Conservation (phyloP, 23 tunicate genomes). For the Phallusia fumigata region DNA sequence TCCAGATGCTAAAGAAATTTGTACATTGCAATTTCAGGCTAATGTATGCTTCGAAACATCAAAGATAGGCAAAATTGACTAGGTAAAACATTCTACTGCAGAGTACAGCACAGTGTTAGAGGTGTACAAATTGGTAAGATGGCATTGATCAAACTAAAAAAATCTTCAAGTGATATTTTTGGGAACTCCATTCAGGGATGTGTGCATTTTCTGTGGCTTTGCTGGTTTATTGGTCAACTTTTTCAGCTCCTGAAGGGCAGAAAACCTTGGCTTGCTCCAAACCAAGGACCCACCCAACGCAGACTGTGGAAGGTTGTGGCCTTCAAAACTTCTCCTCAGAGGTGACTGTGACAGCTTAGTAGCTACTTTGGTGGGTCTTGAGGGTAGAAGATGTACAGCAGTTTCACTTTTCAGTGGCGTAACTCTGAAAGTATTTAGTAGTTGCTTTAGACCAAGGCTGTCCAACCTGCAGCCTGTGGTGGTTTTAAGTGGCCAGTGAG, state of each 20-base stretch:
- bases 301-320: background rate
- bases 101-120: background rate
- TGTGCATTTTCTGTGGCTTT: background rate
- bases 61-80: background rate
- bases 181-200: background rate
- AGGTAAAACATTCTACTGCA: background rate
- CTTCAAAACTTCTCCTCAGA: conserved; percentile 6
- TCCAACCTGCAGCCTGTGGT: too few relatives aligned
- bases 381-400: conserved; percentile 15
- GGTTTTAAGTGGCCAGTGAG: too few relatives aligned
- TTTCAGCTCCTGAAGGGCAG: conserved; percentile 16
- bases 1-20: too few relatives aligned
- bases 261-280: conserved; percentile 41
- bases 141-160: background rate
- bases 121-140: background rate
- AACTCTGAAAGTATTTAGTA: too few relatives aligned
- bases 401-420: background rate
- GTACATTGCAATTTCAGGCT: too few relatives aligned
- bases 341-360: conserved; percentile 4
- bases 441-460: too few relatives aligned
- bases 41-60: too few relatives aligned
- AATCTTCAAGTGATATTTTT: background rate
- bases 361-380: conserved; percentile 18
- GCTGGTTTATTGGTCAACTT: background rate
- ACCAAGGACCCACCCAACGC: conserved; percentile 15